These are phyloP conservation scores for Stomatorhinus walkeri DNA, from an alignment of 2,797 vertebrate genomes.

Conservation along the genomic window DNA sequence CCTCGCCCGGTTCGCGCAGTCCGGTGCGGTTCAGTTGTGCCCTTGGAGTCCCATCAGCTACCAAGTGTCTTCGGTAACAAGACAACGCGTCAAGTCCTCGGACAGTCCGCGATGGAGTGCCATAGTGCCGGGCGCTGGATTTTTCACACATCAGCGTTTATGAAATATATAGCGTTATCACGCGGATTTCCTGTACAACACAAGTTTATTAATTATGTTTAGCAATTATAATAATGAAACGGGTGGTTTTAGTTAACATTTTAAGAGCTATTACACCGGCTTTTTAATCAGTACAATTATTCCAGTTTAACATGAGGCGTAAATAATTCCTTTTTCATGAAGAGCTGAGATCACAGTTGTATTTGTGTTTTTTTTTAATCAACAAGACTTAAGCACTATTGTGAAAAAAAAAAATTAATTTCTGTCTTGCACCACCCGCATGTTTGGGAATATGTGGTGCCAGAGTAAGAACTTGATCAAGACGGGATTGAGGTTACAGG, in stretches of 20 bases:
- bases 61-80: background rate
- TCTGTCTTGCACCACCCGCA: background rate
- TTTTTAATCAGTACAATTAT: background rate
- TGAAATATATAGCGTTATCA: background rate
- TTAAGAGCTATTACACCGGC: background rate
- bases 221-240: background rate
- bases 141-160: background rate
- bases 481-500: background rate
- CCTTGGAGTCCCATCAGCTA: slow-evolving; percentile 11
- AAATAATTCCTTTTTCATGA: background rate
- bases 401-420: background rate
- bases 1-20: background rate
- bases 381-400: background rate
- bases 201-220: background rate
- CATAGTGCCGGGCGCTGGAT: background rate
- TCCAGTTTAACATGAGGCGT: background rate
- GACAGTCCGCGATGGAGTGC: no score
- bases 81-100: background rate
- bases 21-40: background rate
- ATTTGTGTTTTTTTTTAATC: background rate
- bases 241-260: background rate
- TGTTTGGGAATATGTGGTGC: background rate
- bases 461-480: background rate
- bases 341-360: background rate
- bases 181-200: background rate